Base-by-base conservation (phyloP, 2,113 vertebrate species). In the Pseudopipra pipra region DNA sequence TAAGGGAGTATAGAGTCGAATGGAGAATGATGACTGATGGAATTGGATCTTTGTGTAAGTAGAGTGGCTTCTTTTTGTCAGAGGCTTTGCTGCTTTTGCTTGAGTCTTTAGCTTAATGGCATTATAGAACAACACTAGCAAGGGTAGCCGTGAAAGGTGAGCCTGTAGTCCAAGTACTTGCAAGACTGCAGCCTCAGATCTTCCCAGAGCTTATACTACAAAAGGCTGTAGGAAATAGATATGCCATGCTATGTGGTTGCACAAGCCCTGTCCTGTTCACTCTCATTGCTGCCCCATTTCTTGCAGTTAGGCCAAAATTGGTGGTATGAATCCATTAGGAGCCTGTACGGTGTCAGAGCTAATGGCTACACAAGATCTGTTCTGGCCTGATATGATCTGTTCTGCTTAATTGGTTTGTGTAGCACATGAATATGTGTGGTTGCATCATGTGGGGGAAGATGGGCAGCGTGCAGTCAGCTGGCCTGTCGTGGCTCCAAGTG, bases 381-480 rank as follows among this genome's bases (percentile, higher is more conserved):
- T 78, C 41, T 74, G 62, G 11, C n/a, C 62, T 56, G 11, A 4
- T 21, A 8, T n/a, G 22, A 15, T 79, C 24, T 22, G 7, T 72
- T 80, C 35, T 35, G 22, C 11, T 7, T 2, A 3, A 19, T 15
- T 33, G 33, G 3, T 83, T 83, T 3, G 2, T 66, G 15, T 16
- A 43, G 55, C 30, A 24, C 0, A 0, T 31, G 49, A n/a, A 41
- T 0, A 0, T 14, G 1, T 35, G 70, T 33, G 31, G 19, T 63
- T 76, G 54, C 19, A 12, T 8, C 6, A 5, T 1, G 8, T 44
- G 5, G 33, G 41, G 24, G 37, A 70, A 12, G 33, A 15, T 1
- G n/a, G 68, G 11, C 33, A 28, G 12, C 1, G 7, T 52, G n/a
- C 31, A 37, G 30, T 43, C 31, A 68, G 8, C 59, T 61, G 56